Evolutionary conservation across 2,888 invertebrate genomes (phyloP).

Genomic region (Fragum fragum): DNA sequence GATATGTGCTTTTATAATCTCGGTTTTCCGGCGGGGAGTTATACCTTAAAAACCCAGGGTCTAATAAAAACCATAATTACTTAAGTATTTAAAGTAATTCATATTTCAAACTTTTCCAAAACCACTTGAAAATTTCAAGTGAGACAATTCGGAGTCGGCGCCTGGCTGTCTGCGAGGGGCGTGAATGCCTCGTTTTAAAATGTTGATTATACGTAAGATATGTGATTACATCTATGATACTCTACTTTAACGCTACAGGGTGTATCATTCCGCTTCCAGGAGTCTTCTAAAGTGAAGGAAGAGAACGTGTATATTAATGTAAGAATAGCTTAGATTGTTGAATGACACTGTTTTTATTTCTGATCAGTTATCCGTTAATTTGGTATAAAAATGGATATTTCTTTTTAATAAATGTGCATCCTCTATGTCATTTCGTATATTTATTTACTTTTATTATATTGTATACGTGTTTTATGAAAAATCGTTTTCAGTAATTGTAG

Average conservation of each 20-base stretch:
- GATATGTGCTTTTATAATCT: background rate
- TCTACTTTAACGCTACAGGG: constrained; percentile 13
- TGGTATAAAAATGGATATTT: too few species aligned
- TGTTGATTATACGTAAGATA: constrained; percentile 11
- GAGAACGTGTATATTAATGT: too few species aligned
- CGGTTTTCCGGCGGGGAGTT: background rate
- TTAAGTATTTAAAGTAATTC: constrained; percentile 40
- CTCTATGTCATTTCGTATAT: too few species aligned
- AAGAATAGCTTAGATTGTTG: too few species aligned
- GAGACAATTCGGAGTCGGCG: constrained; percentile 48
- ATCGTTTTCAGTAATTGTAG: too few species aligned
- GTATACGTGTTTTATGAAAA: too few species aligned
- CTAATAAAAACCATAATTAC: constrained; percentile 40
- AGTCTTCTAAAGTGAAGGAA: too few species aligned
- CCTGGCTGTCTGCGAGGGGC: constrained; percentile 48
- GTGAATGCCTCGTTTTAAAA: constrained; percentile 40
- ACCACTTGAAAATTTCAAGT: constrained; percentile 50
- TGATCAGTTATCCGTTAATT: too few species aligned
- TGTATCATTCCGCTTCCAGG: constrained; percentile 1
- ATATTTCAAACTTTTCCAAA: constrained; percentile 38
- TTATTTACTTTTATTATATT: too few species aligned
- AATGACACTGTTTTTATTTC: too few species aligned
- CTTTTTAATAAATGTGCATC: too few species aligned
- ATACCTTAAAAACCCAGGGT: background rate
- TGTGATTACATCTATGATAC: constrained; percentile 9